Base-by-base conservation (phyloP, 2,797 vertebrate species). In the Decapterus maruadsi region DNA sequence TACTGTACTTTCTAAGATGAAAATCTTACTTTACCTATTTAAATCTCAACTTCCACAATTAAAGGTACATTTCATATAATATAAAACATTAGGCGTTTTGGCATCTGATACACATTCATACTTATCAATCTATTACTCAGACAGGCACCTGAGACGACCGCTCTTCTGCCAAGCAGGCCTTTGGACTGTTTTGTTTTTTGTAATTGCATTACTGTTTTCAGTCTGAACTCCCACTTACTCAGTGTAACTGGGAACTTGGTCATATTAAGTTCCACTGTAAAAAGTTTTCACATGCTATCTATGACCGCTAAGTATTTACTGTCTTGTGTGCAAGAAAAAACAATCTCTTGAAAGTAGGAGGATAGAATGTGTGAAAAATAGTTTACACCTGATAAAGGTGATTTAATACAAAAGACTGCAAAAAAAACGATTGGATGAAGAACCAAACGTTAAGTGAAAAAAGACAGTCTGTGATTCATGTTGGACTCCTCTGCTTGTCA, bases 61-160 rank as follows among this genome's bases (percentile, higher is more conserved):
- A 69, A 71, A 40, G 29, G 51, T 45, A 59, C 34, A 51, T 43
- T 43, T 22, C 14, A 60, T 19, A 60, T 29, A 54, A 38, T 17
- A 26, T 55, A 67, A 22, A 40, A 50, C 1, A 2, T 5, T 17
- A 14, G 14, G 3, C 59, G 14, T 55, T 57, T 63, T 53, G 8
- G 70, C 56, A 14, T n/a, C 20, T 34, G 48, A 58, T 46, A 34
- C 17, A 3, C 22, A n/a, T 50, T 53, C 16, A 61, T 19, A 20
- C 13, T 36, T n/a, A 53, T 72, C 29, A 42, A 26, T 42, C 12
- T 22, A 1, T 38, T 64, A 19, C 5, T 77, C 7, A 65, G 36
- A 61, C 42, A 57, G n/a, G 17, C 14, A 43, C 6, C 38, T 45
- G 46, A 66, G 17, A 9, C n/a, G 26, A 53, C 36, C 36, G 22